A percentile compares a stretch with the other conserved stretches of the same genome.
These are phyloP conservation scores for Thecophora atra DNA, from an alignment of 2,888 invertebrate species.

Conservation along the genomic window DNA sequence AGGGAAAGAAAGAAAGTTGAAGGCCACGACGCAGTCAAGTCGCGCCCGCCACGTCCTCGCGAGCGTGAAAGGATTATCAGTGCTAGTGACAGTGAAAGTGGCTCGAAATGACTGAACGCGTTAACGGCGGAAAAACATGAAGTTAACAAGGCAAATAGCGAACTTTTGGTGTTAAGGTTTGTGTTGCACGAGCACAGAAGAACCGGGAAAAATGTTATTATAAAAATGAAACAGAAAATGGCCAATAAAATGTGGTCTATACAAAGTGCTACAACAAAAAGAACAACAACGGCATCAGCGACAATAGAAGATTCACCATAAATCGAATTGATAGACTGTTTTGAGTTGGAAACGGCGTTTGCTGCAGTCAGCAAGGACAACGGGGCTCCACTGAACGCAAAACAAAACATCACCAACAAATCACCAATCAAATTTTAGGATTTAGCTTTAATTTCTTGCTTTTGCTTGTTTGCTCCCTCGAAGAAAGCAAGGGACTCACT, in stretches of 20 bases:
- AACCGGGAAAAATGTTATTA: slow-evolving; percentile 51
- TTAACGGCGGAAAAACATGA: not conserved
- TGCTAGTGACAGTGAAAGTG: not conserved
- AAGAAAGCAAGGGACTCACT: not conserved
- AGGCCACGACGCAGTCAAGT: not conserved
- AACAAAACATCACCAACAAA: not conserved
- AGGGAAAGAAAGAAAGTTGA: not conserved
- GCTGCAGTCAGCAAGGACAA: slow-evolving; percentile 23
- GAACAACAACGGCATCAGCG: slow-evolving; percentile 33
- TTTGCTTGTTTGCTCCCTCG: not conserved
- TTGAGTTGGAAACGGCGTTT: not conserved
- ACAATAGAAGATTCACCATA: not conserved
- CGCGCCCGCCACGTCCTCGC: not conserved
- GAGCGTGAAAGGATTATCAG: not conserved
- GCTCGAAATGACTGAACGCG: too few species aligned
- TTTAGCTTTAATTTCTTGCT: not conserved
- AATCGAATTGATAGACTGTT: not conserved
- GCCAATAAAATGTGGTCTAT: slow-evolving; percentile 37
- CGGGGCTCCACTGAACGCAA: slow-evolving; percentile 28
- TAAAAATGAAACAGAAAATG: slow-evolving; percentile 42
- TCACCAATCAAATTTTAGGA: not conserved
- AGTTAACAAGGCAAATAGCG: slow-evolving; percentile 18
- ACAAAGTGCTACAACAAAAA: slow-evolving; percentile 31
- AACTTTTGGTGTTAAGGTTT: slow-evolving; percentile 10
- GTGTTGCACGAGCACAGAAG: slow-evolving; percentile 29